Evolutionary conservation across 2,113 vertebrate genomes (phyloP).

Genomic region (Anthoscopus minutus): DNA sequence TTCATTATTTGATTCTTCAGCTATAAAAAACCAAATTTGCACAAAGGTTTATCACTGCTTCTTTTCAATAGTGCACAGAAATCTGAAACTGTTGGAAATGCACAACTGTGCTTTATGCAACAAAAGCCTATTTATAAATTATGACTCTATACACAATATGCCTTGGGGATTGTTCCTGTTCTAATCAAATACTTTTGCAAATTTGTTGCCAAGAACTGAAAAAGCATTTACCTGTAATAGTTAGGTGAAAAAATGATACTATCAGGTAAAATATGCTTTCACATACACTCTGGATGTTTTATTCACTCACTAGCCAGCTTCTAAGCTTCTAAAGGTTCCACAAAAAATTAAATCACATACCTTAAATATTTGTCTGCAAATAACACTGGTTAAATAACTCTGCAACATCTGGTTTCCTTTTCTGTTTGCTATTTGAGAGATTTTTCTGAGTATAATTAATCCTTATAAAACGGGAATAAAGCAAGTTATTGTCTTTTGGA

Average conservation of each 20-base stretch:
- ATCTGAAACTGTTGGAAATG: background rate
- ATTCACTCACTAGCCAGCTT: background rate
- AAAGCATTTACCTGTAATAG: background rate
- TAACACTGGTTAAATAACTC: slow-evolving; percentile 34
- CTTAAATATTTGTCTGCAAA: slow-evolving; percentile 42
- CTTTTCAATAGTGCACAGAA: slow-evolving; percentile 9
- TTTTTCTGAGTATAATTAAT: slow-evolving; percentile 48
- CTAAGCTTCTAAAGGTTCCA: background rate
- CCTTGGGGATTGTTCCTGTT: background rate
- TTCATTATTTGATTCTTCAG: background rate
- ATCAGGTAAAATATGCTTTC: background rate
- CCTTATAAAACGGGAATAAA: slow-evolving; percentile 42
- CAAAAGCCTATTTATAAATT: slow-evolving; percentile 2
- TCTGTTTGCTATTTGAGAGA: slow-evolving; percentile 28
- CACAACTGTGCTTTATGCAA: background rate
- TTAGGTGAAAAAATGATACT: background rate
- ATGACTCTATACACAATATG: background rate
- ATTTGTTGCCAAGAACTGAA: background rate
- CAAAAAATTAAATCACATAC: slow-evolving; percentile 1
- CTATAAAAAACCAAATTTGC: slow-evolving; percentile 15
- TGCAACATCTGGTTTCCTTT: slow-evolving; percentile 53
- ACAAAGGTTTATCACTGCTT: background rate
- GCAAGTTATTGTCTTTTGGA: slow-evolving; percentile 50
- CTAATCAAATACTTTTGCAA: background rate
- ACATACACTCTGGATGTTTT: background rate